These are phyloP conservation scores for Dermochelys coriacea DNA, from an alignment of 2,797 vertebrate genomes.

Conservation along the genomic window DNA sequence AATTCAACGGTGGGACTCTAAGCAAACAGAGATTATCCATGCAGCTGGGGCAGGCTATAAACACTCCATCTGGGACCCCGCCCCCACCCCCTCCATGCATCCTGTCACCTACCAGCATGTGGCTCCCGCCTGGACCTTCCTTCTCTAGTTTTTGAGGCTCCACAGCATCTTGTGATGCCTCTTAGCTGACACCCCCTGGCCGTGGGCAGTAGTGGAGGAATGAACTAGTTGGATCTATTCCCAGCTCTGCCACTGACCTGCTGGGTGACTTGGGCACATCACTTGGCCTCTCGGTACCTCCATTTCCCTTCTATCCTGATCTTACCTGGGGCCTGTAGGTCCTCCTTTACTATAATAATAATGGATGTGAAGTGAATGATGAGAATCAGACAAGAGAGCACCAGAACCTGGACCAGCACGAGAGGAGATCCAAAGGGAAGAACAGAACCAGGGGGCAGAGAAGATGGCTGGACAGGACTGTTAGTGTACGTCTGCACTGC, in stretches of 20 bases:
- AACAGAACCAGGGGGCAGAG: background rate
- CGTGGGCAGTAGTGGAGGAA: background rate
- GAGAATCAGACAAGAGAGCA: background rate
- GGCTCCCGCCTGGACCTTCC: background rate
- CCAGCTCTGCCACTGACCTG: background rate
- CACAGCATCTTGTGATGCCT: background rate
- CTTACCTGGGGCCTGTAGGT: background rate
- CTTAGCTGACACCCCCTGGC: background rate
- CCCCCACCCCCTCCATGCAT: background rate
- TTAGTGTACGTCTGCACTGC: background rate
- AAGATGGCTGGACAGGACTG: too few relatives aligned
- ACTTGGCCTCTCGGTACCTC: background rate
- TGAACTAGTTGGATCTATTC: background rate
- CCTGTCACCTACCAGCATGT: background rate
- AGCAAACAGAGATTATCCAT: background rate
- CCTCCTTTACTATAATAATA: too few relatives aligned
- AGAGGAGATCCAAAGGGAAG: background rate
- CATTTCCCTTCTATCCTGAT: background rate
- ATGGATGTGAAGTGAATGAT: background rate
- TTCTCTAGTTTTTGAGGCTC: background rate
- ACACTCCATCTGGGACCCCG: background rate
- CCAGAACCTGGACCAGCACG: background rate
- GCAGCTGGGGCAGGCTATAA: background rate
- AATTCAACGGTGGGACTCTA: background rate
- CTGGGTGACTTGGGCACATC: background rate